Conservation (phyloP, 2,113 vertebrate species). For the Ondatra zibethicus region DNA sequence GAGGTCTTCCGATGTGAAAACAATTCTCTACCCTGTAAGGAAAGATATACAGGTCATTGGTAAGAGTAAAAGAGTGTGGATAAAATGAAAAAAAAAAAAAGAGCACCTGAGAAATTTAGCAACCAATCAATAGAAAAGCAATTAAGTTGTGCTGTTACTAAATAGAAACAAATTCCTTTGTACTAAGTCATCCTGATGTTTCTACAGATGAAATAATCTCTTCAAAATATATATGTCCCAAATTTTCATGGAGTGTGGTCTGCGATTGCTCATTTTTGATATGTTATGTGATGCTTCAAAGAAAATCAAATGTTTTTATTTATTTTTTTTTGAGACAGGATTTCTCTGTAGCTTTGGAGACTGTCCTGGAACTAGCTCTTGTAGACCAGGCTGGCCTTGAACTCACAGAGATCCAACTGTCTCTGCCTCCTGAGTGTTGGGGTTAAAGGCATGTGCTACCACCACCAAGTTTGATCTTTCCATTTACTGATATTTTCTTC, state of each 20-base stretch:
- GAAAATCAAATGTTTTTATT: conserved; percentile 64
- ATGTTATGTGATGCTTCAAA: conserved; percentile 74
- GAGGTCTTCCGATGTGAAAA: neutral
- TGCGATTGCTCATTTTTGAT: conserved; percentile 62
- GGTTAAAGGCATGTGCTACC: no score
- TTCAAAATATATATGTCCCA: conserved; percentile 54
- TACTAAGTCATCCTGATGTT: conserved; percentile 58
- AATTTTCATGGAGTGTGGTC: conserved; percentile 68
- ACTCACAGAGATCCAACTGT: no score
- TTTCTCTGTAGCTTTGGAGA: no score
- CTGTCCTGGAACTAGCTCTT: no score
- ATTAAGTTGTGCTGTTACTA: neutral
- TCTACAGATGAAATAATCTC: conserved; percentile 49
- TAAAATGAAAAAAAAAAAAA: neutral
- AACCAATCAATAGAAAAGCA: neutral
- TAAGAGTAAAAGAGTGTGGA: neutral
- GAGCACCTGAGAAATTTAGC: neutral
- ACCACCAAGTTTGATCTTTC: no score
- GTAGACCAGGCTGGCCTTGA: no score
- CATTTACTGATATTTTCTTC: no score
- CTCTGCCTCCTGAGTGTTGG: no score
- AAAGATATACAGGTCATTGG: conserved; percentile 13
- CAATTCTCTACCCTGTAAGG: neutral
- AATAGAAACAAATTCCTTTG: conserved; percentile 3
- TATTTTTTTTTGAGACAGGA: no score